Evolutionary conservation across 2,113 vertebrate species (phyloP).

Genomic region (Rafetus swinhoei): DNA sequence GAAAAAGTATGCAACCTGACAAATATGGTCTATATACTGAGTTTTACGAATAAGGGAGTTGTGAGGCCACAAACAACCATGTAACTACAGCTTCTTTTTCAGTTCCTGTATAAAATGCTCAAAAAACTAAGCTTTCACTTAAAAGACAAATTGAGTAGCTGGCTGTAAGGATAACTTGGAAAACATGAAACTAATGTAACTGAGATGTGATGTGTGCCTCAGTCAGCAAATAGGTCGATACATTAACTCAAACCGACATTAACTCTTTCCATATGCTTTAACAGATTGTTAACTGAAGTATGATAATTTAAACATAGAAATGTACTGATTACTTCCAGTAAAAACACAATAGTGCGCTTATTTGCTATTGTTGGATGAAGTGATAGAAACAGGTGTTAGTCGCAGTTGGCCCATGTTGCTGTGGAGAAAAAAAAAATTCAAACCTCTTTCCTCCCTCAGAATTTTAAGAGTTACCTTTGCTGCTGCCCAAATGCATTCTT

Average conservation of each 20-base stretch:
- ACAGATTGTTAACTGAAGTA: background rate
- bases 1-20: background rate
- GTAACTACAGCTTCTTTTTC: background rate
- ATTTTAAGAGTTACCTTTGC: background rate
- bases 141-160: background rate
- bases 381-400: background rate
- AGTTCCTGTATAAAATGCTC: background rate
- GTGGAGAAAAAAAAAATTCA: background rate
- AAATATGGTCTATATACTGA: background rate
- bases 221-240: background rate
- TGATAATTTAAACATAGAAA: background rate
- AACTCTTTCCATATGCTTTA: background rate
- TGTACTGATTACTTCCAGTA: background rate
- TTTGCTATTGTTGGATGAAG: background rate
- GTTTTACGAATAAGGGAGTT: background rate
- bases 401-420: background rate
- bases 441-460: background rate
- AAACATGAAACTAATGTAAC: background rate
- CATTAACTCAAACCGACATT: background rate
- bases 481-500: background rate
- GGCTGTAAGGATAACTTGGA: background rate
- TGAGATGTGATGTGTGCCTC: background rate
- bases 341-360: accelerated
- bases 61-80: background rate
- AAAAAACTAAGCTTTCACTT: background rate